phyloP scores from a whole-genome alignment of 2,797 vertebrate species.

The Xyrichtys novacula region DNA sequence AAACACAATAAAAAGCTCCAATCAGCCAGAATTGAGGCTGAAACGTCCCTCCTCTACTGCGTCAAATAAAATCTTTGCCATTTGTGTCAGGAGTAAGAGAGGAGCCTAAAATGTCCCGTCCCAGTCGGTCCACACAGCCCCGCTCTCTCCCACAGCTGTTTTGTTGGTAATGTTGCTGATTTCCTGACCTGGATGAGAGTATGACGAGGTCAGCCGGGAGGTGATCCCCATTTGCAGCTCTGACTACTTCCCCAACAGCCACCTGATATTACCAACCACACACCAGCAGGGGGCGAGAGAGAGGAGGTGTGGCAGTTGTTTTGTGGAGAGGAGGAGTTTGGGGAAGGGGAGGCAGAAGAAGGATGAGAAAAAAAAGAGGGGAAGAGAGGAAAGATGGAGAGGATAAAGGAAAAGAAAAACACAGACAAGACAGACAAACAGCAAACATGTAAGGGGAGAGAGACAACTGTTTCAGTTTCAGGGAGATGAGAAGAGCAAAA shows the following conservation, averaged over 20 bases:
- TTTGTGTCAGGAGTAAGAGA: conserved; percentile 30
- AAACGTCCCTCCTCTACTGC: conserved; percentile 27
- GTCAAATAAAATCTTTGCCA: conserved; percentile 30
- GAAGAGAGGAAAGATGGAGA: conserved; percentile 25
- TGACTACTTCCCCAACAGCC: conserved; percentile 98
- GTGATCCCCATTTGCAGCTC: conserved; percentile 98
- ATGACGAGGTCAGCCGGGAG: conserved; percentile 99
- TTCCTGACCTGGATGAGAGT: conserved; percentile 99
- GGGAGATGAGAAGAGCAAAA: conserved; percentile 68
- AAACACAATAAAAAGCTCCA: neutral
- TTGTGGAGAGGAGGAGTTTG: conserved; percentile 75
- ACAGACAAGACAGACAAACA: conserved; percentile 71
- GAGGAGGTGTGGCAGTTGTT: conserved; percentile 72
- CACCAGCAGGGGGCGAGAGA: conserved; percentile 83
- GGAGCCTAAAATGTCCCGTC: conserved; percentile 29
- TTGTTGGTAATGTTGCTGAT: conserved; percentile 61
- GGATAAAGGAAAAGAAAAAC: conserved; percentile 35
- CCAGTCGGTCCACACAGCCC: conserved; percentile 32
- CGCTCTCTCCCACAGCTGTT: conserved; percentile 68
- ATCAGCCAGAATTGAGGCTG: neutral
- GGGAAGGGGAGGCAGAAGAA: conserved; percentile 62
- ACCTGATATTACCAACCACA: conserved; percentile 91
- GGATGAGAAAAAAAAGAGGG: conserved; percentile 24
- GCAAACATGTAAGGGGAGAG: conserved; percentile 77
- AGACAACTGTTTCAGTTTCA: conserved; percentile 80